phyloP scores from a whole-genome alignment of 2,797 vertebrate genomes.

The Cichlasoma orientale region DNA sequence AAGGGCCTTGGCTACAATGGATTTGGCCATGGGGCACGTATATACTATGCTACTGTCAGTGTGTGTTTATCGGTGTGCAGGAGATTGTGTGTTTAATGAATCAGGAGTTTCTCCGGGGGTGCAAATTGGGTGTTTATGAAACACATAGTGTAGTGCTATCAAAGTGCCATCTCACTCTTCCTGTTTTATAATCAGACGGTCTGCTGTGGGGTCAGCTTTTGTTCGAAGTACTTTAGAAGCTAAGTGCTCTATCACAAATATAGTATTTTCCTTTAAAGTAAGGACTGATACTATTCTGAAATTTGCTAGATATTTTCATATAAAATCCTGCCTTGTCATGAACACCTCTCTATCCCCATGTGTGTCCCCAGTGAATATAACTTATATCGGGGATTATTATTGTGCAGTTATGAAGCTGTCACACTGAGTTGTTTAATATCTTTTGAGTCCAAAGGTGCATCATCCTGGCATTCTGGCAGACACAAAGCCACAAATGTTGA shows the following conservation, averaged over 20 bases:
- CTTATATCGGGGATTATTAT: not conserved
- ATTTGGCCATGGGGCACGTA: conserved; percentile 64
- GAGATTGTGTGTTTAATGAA: conserved; percentile 29
- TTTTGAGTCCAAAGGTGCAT: not conserved
- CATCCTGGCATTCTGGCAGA: not conserved
- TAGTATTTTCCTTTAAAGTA: not conserved
- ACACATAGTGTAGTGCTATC: conserved; percentile 48
- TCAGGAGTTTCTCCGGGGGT: conserved; percentile 6
- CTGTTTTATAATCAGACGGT: not conserved
- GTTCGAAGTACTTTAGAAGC: not conserved
- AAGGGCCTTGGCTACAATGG: conserved; percentile 59
- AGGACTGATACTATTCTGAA: not conserved
- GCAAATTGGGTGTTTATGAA: conserved; percentile 54
- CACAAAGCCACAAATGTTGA: not conserved
- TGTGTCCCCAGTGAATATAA: not conserved
- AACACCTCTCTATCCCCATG: not conserved
- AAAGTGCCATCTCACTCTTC: conserved; percentile 32
- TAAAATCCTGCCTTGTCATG: not conserved
- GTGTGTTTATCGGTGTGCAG: conserved; percentile 22
- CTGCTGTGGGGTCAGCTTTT: conserved; percentile 10
- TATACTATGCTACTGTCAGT: conserved; percentile 55
- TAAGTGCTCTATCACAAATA: not conserved
- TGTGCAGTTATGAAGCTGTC: not conserved
- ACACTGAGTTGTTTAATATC: not conserved
- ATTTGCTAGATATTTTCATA: not conserved